Conservation (phyloP, 2,888 invertebrate genomes). For the Clistopyga incitator region DNA sequence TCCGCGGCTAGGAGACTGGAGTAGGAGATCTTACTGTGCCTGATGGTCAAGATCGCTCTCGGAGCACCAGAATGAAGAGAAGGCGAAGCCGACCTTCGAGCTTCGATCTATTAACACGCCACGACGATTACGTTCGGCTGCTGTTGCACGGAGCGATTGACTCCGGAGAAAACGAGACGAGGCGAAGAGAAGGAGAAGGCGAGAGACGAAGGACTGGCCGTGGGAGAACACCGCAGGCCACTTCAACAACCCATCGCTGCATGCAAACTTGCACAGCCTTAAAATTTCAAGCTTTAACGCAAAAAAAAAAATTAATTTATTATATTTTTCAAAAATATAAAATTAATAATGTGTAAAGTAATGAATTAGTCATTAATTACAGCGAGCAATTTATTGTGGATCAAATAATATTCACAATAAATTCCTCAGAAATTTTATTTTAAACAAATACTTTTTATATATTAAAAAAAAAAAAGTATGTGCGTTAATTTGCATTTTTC, state of each 20-base stretch:
- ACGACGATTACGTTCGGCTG: constrained; percentile 72
- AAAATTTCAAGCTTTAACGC: background rate
- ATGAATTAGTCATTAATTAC: no score
- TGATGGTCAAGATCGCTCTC: constrained; percentile 62
- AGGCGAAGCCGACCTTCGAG: constrained; percentile 67
- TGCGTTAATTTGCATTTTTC: no score
- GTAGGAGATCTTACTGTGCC: constrained; percentile 11
- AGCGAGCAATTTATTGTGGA: no score
- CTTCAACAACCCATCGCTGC: constrained; percentile 23
- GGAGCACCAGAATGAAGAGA: constrained; percentile 56
- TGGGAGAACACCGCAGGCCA: constrained; percentile 73
- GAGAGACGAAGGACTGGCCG: constrained; percentile 65
- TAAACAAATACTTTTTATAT: no score
- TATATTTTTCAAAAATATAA: no score
- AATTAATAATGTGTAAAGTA: no score
- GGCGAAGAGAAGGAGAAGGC: constrained; percentile 46
- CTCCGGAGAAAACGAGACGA: constrained; percentile 11
- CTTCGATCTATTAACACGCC: constrained; percentile 75
- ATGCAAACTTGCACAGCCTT: constrained; percentile 15
- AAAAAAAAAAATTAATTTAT: background rate
- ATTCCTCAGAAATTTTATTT: no score
- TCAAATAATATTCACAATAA: no score
- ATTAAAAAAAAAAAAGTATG: no score
- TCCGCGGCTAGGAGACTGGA: background rate
- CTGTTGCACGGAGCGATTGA: constrained; percentile 14